Conservation (phyloP, 2,888 invertebrate species). For the Nysson spinosus region DNA sequence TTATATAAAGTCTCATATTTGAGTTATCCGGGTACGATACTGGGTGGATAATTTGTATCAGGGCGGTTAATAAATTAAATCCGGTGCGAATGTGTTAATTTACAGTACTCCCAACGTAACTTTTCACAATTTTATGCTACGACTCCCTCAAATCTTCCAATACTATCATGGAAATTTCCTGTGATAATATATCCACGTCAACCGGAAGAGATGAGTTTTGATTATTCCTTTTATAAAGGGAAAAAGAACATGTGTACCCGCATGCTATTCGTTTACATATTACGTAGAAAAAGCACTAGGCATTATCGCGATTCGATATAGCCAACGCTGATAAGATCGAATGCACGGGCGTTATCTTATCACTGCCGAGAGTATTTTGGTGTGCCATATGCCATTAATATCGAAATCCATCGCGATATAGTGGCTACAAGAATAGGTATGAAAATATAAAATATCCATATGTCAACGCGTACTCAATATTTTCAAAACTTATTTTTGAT, state of each 20-base stretch:
- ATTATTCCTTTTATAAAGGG: neutral
- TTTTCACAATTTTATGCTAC: too few species aligned
- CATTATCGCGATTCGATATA: conserved; percentile 42
- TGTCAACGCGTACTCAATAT: conserved; percentile 30
- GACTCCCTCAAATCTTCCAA: too few species aligned
- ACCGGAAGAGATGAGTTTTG: neutral
- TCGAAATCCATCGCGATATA: conserved; percentile 54
- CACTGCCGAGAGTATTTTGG: conserved; percentile 45
- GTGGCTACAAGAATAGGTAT: conserved; percentile 33
- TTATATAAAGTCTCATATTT: too few species aligned
- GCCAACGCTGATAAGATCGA: conserved; percentile 63
- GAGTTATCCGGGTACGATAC: too few species aligned
- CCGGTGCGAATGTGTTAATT: too few species aligned
- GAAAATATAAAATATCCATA: conserved; percentile 21
- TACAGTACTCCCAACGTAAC: too few species aligned
- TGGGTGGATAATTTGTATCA: too few species aligned
- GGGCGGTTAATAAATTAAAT: too few species aligned
- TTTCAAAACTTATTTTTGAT: conserved; percentile 21
- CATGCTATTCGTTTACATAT: conserved; percentile 19
- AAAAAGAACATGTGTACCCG: conserved; percentile 24
- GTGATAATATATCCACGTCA: neutral
- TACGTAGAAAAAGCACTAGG: conserved; percentile 24
- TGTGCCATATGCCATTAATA: conserved; percentile 66
- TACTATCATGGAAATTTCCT: too few species aligned
- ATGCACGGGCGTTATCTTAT: conserved; percentile 71